A percentile compares a stretch with the other conserved stretches of the same genome.
Conservation (phyloP, 2,113 vertebrate species). For the Varanus salvator region DNA sequence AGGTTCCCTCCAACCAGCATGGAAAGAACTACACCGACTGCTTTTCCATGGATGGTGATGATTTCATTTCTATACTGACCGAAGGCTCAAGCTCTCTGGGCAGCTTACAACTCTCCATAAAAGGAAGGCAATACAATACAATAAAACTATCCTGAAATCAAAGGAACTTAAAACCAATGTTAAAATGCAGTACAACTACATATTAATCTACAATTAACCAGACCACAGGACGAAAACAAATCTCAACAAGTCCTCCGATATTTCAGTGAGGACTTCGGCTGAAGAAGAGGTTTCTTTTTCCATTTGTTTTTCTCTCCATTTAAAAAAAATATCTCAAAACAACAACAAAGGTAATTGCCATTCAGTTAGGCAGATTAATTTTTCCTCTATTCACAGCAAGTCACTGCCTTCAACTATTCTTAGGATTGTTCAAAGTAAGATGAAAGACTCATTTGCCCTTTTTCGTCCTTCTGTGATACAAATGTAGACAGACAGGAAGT, state of each 20-base stretch:
- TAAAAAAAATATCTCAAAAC: neutral
- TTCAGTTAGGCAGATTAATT: constrained; percentile 37
- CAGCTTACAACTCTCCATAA: too few species aligned
- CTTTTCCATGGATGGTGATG: too few species aligned
- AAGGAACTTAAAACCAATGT: too few species aligned
- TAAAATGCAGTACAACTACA: constrained; percentile 39
- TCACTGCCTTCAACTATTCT: constrained; percentile 58
- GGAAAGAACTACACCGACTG: too few species aligned
- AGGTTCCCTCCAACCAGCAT: too few species aligned
- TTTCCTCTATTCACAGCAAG: constrained; percentile 43
- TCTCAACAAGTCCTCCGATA: constrained; percentile 35
- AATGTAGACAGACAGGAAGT: constrained; percentile 37
- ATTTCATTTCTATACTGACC: too few species aligned
- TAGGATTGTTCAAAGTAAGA: constrained; percentile 51
- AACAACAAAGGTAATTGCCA: constrained; percentile 29
- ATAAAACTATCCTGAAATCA: too few species aligned
- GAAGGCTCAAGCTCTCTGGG: too few species aligned
- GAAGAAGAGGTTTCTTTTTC: constrained; percentile 42
- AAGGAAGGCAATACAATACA: too few species aligned
- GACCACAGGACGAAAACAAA: neutral
- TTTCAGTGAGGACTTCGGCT: constrained; percentile 38
- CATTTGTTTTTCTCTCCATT: neutral
- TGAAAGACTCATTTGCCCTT: constrained; percentile 35
- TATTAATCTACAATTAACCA: constrained; percentile 61
- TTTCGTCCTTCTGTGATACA: constrained; percentile 50